A percentile compares a stretch with the other conserved stretches of the same genome.
Evolutionary conservation across 1,140 invertebrate species (phyloP).

Genomic region (Drosophila leontia): DNA sequence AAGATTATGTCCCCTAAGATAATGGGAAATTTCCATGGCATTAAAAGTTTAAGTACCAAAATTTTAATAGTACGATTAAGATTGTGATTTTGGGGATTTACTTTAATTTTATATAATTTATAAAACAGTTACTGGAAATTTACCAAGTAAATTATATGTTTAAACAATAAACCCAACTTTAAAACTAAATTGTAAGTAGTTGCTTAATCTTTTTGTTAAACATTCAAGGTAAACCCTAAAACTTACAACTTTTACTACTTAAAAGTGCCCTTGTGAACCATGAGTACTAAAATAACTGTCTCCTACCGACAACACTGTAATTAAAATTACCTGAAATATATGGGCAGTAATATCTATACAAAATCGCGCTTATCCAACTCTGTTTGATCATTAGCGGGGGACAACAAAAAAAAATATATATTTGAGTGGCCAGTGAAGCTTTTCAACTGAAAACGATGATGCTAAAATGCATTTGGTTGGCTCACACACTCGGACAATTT

Average conservation of each 20-base stretch:
- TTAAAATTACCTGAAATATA: slow-evolving; percentile 21
- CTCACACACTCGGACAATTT: slow-evolving; percentile 8
- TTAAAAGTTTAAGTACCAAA: not conserved
- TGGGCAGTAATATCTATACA: slow-evolving; percentile 15
- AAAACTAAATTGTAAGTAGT: not conserved
- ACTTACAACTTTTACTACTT: not conserved
- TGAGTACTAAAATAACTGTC: not conserved
- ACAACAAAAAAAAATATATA: not conserved
- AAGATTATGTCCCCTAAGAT: slow-evolving; percentile 24
- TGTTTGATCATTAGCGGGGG: slow-evolving; percentile 30
- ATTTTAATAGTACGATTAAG: not conserved
- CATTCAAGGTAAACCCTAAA: not conserved
- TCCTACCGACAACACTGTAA: not conserved
- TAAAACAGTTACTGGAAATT: not conserved
- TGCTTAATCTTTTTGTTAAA: not conserved
- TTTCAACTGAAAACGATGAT: slow-evolving; percentile 2
- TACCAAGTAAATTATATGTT: not conserved
- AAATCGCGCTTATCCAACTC: slow-evolving; percentile 37
- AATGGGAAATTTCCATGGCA: slow-evolving; percentile 31
- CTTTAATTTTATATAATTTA: not conserved
- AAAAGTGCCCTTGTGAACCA: slow-evolving; percentile 14
- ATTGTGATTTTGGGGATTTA: not conserved
- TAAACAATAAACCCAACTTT: not conserved
- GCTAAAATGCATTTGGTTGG: slow-evolving; percentile 16
- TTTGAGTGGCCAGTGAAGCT: slow-evolving; percentile 19